Percentiles rank a stretch among this genome's conserved stretches.
Evolutionary conservation across 2,888 invertebrate species (phyloP).

Genomic region (Prionchulus punctatus): DNA sequence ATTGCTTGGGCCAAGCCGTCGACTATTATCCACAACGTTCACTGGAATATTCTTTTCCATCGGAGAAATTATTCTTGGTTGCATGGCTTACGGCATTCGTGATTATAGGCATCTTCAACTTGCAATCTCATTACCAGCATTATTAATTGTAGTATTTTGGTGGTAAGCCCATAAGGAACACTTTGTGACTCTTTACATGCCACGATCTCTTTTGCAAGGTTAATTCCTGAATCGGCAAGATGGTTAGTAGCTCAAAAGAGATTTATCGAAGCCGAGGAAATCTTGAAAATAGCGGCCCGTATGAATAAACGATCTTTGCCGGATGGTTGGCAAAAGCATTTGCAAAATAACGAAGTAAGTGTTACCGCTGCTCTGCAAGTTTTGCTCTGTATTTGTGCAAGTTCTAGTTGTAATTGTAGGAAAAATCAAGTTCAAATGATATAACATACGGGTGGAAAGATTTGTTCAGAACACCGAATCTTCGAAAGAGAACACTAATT

Average conservation of each 20-base stretch:
- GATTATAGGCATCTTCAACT: constrained; percentile 25
- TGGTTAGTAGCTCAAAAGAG: constrained; percentile 24
- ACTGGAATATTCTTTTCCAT: constrained; percentile 34
- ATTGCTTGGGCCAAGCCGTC: constrained; percentile 34
- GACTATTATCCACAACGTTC: constrained; percentile 33
- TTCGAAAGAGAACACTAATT: constrained; percentile 2
- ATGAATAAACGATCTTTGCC: not conserved
- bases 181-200: not conserved
- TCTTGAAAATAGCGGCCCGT: constrained; percentile 13
- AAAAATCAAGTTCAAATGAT: not conserved
- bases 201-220: constrained; percentile 14
- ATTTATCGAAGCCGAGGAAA: constrained; percentile 20
- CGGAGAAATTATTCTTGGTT: constrained; percentile 26
- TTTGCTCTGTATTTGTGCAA: too few relatives aligned
- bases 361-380: too few relatives aligned
- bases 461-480: constrained; percentile 1
- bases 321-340: not conserved
- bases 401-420: too few relatives aligned
- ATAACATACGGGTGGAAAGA: not conserved
- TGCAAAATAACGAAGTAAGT: too few relatives aligned
- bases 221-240: constrained; percentile 22
- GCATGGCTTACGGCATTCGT: constrained; percentile 22
- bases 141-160: constrained; percentile 18
- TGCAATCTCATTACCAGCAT: constrained; percentile 17
- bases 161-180: constrained; percentile 14